Conservation (phyloP, 2,113 vertebrate species). For the Anoplopoma fimbria region DNA sequence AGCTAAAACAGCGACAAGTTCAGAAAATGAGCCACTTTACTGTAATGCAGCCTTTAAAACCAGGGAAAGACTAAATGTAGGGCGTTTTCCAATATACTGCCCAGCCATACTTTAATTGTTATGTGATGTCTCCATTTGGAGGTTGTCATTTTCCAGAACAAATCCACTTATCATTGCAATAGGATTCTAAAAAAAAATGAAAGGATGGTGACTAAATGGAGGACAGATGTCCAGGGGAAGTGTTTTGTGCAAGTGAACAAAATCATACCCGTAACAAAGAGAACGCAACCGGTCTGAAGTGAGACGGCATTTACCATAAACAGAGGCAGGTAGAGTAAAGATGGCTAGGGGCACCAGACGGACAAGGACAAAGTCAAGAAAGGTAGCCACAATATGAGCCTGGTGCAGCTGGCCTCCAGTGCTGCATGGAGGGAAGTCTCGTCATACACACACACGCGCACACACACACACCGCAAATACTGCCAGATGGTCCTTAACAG, state of each 20-base stretch:
- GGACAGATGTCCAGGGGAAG: neutral
- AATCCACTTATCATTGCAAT: neutral
- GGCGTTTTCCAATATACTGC: too few relatives aligned
- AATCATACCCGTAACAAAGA: neutral
- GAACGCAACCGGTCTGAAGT: neutral
- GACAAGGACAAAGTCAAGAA: constrained; percentile 12
- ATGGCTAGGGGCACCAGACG: neutral
- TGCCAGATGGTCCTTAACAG: constrained; percentile 53
- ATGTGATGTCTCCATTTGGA: neutral
- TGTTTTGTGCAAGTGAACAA: neutral
- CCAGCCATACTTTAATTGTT: neutral
- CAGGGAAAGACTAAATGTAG: too few relatives aligned
- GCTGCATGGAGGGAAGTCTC: constrained; percentile 9
- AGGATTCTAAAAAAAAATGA: too few relatives aligned
- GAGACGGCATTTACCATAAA: constrained; percentile 2
- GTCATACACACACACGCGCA: too few relatives aligned
- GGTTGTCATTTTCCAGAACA: neutral
- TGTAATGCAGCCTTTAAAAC: too few relatives aligned
- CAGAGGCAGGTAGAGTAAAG: neutral
- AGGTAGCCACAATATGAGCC: constrained; percentile 15
- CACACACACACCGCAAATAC: too few relatives aligned
- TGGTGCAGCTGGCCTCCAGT: constrained; percentile 37
- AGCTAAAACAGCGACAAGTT: neutral
- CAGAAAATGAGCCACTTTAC: too few relatives aligned
- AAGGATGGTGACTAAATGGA: too few relatives aligned